Evolutionary conservation across 2,888 invertebrate genomes (phyloP), one percentile per base, ranked within the genome.

Genomic region (Cantharis lateralis): DNA sequence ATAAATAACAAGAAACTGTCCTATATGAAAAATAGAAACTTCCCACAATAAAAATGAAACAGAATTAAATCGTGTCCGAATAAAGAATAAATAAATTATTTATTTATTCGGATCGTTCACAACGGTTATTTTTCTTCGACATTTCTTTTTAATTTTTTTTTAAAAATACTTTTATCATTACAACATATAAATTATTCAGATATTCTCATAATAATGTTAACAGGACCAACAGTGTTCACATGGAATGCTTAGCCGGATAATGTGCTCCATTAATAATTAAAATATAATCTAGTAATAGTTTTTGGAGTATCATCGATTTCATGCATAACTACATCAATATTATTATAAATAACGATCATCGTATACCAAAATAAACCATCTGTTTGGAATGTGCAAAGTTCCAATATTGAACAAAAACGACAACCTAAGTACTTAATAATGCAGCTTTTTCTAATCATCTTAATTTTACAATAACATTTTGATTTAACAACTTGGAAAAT

Each of bases 1-100:
- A 87, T 84, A 87, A 89, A 90, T 90, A 91, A 91, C 90, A 90
- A 90, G 90, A 90, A 90, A 90, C 87, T 88, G 87, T 88, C 85
- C 87, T 88, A 88, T 87, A 88, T 88, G 88, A 88, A 89, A 89
- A 89, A 89, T 89, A 89, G 88, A 89, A 89, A 89, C 88, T 87
- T 88, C 88, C 87, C 87, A 88, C 85, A 88, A 88, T 88, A 87
- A 87, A 66, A 88, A 87, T 85, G 83, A 87, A 88, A 87, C 87
- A 87, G 86, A 86, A 66, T 66, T 86, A 83, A 87, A 87, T 84
- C 80, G 83, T 78, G 79, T 83, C 84, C 84, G 85, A 83, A 82
- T 81, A 81, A 48, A 48, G n/a, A 48, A 48, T 48, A 48, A 48
- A 48, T 48, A 48, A 48, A 66, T 20, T 66, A n/a, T 68, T 15